Evolutionary conservation across 1,140 invertebrate genomes (phyloP).

Genomic region (Drosophila insularis): DNA sequence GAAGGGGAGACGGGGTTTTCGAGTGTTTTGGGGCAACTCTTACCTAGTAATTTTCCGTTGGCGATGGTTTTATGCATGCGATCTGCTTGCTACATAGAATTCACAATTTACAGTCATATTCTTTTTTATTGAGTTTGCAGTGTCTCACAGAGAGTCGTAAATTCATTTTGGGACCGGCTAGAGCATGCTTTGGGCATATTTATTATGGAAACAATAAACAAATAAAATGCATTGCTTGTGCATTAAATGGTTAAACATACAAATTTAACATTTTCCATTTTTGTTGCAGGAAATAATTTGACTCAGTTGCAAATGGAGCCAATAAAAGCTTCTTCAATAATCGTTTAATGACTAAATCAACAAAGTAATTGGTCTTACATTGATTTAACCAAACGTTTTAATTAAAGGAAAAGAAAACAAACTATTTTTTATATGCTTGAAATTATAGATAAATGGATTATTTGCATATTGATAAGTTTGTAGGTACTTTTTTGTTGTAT

Average conservation of each 20-base stretch:
- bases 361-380: no score
- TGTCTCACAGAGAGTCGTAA: slow-evolving; percentile 18
- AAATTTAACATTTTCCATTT: neutral
- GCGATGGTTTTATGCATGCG: slow-evolving; percentile 68
- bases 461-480: no score
- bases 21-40: slow-evolving; percentile 19
- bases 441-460: no score
- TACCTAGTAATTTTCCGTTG: slow-evolving; percentile 22
- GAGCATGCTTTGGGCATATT: slow-evolving; percentile 9
- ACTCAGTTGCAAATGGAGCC: no score
- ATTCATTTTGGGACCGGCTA: slow-evolving; percentile 6
- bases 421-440: no score
- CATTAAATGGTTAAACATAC: neutral
- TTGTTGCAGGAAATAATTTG: no score
- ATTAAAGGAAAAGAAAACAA: no score
- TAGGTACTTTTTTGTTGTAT: no score
- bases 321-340: no score
- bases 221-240: slow-evolving; percentile 8
- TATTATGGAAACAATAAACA: slow-evolving; percentile 11
- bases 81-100: slow-evolving; percentile 40
- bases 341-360: no score
- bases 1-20: neutral
- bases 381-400: no score
- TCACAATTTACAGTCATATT: slow-evolving; percentile 54
- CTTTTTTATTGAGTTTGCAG: slow-evolving; percentile 62